Base-by-base conservation (phyloP, 2,888 invertebrate species). In the Dasysyrphus albostriatus region DNA sequence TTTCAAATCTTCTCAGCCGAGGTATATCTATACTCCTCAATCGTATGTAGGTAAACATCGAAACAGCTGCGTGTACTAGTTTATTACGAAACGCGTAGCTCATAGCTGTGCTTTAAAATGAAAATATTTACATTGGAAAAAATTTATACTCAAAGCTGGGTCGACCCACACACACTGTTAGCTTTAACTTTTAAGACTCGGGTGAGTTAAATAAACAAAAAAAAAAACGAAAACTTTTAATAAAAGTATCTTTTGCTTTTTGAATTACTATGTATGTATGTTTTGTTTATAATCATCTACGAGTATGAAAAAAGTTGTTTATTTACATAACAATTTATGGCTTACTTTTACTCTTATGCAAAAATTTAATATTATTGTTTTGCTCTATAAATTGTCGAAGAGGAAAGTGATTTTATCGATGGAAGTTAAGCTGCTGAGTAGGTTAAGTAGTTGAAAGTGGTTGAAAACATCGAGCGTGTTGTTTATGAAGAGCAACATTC, bases 281-380 rank as follows among this genome's bases (percentile, higher is more conserved):
- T 49, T 65, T 49, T 34, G 65, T 49, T 65, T 49, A 47, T 19
- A 34, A 47, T 16, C 34, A 34, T 24, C n/a, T 14, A 80, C 42
- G 12, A 42, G n/a, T 37, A 16, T 3, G 3, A 59, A 59, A 37
- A 19, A 59, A 8, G 19, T 47, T 24, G 29, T 69, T 69, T 51
- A 16, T 73, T 79, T 80, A 58, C 80, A 80, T 73, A 79, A 74
- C 42, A 14, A 44, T 54, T 32, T 12, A 63, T 32, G 51, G 24
- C 16, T 49, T 8, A 72, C 80, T 74, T 67, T 73, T 67, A 58
- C 73, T 80, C 32, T 80, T 67, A 59, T 51, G 51, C 47, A 44
- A 67, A 29, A 54, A 14, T 42, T 10, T 44, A 61, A 42, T n/a
- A n/a, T 44, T 44, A 37, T 32, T 7, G 51, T 29, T 37, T 49